Evolutionary conservation across 1,140 invertebrate species (phyloP), one percentile per base, ranked within the genome.

Genomic region (Cyclargus thomasi): DNA sequence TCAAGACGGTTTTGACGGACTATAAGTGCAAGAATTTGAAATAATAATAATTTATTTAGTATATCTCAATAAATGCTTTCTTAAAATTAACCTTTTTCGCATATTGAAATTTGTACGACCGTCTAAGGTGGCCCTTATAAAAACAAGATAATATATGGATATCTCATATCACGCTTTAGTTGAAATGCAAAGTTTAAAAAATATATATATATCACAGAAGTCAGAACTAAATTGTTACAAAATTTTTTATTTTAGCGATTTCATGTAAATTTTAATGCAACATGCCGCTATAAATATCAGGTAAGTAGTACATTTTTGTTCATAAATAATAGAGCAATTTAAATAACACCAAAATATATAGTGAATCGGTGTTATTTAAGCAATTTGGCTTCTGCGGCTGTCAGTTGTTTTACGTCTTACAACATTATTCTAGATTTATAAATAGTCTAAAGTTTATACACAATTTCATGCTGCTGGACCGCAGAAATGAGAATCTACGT

Each of bases 321-420:
- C 18, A 20, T 14, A 47, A 47, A 16, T 47, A 47, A 1, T 47
- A 8, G 14, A 47, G 3, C 29, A 29, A 29, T 29, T 29, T 29
- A 29, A 29, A 29, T 29, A 29, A 29, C 29, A 29, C 5, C 8
- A 29, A 29, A 29, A 29, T 4, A 7, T 7, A 29, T 29, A 7
- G 29, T 7, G 0, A 29, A 29, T 29, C 29, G 29, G 29, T 29
- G 29, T 29, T 7, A 29, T 29, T 29, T 7, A 3, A 29, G 29
- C 8, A 29, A 29, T 29, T 29, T 29, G 29, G 29, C 20, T 59
- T 80, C 77, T 74, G 83, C 86, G 85, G 84, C 82, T 90, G 88
- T 90, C 88, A 90, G 76, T 84, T 90, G 85, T 88, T 90, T 88
- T 88, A 90, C 86, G 84, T 85, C 81, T 80, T 70, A 85, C 67